These are phyloP conservation scores for Camponotus pennsylvanicus DNA, from an alignment of 1,140 invertebrate species.

Conservation along the genomic window DNA sequence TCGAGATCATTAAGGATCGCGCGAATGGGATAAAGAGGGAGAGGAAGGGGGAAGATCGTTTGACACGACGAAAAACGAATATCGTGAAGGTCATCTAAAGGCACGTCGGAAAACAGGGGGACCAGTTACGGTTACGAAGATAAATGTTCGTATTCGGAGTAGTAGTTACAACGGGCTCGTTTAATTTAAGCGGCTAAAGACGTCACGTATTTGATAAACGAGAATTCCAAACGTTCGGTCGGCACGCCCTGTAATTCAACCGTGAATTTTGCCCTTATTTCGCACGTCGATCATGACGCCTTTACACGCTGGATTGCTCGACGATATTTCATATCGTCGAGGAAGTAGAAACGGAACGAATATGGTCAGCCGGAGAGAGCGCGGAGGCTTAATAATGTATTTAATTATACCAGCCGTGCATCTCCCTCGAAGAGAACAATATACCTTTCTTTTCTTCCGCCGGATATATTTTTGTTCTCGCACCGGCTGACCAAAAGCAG, in stretches of 20 bases:
- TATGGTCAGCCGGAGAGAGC: not conserved
- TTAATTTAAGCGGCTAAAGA: constrained; percentile 62
- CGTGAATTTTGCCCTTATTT: constrained; percentile 48
- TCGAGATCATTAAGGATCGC: constrained; percentile 35
- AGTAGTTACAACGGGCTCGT: constrained; percentile 60
- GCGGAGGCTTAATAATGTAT: not conserved
- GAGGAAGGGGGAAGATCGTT: not conserved
- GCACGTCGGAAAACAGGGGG: constrained; percentile 45
- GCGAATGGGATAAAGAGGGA: not conserved
- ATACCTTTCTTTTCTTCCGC: not conserved
- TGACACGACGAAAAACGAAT: constrained; percentile 44
- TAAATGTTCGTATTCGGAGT: constrained; percentile 59
- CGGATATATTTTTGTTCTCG: not conserved
- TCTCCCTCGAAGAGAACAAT: not conserved
- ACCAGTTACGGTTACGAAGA: constrained; percentile 51
- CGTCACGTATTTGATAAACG: constrained; percentile 60
- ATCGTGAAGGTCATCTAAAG: constrained; percentile 54
- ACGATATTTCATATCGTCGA: not conserved
- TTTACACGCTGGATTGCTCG: constrained; percentile 7
- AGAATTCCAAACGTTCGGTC: constrained; percentile 57
- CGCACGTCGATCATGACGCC: constrained; percentile 39
- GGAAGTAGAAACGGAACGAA: not conserved
- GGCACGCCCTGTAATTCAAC: constrained; percentile 39
- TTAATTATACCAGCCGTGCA: not conserved
- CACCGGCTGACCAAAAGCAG: too few relatives aligned